Base-by-base conservation (phyloP, 2,113 vertebrate species). In the Bos javanicus region DNA sequence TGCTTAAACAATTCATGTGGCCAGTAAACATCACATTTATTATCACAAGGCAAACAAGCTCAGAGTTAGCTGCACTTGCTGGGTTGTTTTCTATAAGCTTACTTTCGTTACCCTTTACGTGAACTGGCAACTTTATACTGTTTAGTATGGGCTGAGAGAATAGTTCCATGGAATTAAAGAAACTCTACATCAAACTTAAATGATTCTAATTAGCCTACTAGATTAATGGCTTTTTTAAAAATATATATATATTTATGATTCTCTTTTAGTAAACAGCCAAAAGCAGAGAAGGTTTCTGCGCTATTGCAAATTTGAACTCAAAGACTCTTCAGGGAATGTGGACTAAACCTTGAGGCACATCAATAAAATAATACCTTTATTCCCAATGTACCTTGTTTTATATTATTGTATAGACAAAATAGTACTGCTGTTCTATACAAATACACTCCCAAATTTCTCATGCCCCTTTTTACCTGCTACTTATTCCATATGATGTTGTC, bases 31-130 rank as follows among this genome's bases (percentile, higher is more conserved):
- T 57, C 57, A 25, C 67, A 10, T 59, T 93, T 96, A 86, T 91
- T 96, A 87, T 91, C 91, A 86, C 48, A 91, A 96, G 90, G 88
- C 19, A 82, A 94, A 28, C 50, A 94, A 94, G 36, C 30, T 97
- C 95, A 83, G 64, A 83, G 64, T 96, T 97, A 90, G 89, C 82
- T 95, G 1, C 3, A 3, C 43, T 86, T 81, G n/a, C 30, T 43
- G 76, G 88, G 48, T 89, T 62, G 94, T 59, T 94, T 80, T 95
- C 60, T 97, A 91, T 93, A 98, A 85, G 17, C 19, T 52, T 57
- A 11, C 5, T 88, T 91, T 80, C 16, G 1, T 3, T 0, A 91
- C 82, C 67, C n/a, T 94, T 80, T 43, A 95, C 9, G 26, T 74
- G 90, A 48, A 5, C 94, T 28, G 33, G 84, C 83, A 82, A 94